phyloP scores from a whole-genome alignment of 1,140 invertebrate genomes.

The Prorops nasuta region DNA sequence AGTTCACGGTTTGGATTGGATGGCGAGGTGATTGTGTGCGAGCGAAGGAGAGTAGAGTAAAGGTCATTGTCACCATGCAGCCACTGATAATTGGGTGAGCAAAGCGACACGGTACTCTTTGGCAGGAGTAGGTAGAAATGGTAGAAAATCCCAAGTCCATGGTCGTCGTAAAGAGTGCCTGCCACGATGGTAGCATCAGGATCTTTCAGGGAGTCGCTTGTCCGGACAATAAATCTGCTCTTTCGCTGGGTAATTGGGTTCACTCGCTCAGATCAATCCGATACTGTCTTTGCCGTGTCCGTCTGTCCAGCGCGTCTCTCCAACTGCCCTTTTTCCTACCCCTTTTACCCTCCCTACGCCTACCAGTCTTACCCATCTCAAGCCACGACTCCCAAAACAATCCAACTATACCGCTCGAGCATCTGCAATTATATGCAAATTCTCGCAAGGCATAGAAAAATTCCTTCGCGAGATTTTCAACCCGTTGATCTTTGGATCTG shows the following conservation, averaged over 20 bases:
- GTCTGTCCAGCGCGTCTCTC: constrained; percentile 38
- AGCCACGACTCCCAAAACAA: not conserved
- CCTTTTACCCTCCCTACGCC: not conserved
- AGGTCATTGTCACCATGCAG: constrained; percentile 11
- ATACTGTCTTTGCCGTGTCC: constrained; percentile 55
- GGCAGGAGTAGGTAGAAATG: too few relatives aligned
- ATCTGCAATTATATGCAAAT: too few relatives aligned
- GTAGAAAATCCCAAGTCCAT: not conserved
- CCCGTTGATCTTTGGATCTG: too few relatives aligned
- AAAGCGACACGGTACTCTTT: constrained; percentile 37
- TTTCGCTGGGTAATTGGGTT: constrained; percentile 56
- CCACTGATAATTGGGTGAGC: constrained; percentile 52
- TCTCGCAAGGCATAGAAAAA: too few relatives aligned
- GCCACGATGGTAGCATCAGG: constrained; percentile 43
- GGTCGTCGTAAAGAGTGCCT: constrained; percentile 38
- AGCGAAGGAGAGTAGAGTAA: not conserved
- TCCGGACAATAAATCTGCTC: constrained; percentile 54
- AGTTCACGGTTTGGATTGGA: constrained; percentile 1
- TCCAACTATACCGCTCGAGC: not conserved
- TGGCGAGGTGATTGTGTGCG: constrained; percentile 1
- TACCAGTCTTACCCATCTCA: not conserved
- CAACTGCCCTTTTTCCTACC: constrained; percentile 11
- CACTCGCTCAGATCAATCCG: constrained; percentile 56
- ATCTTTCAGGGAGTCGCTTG: constrained; percentile 37
- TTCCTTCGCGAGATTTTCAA: too few relatives aligned